Evolutionary conservation across 2,888 invertebrate species (phyloP), one percentile per base, ranked within the genome.

Genomic region (Caenorhabditis becei): DNA sequence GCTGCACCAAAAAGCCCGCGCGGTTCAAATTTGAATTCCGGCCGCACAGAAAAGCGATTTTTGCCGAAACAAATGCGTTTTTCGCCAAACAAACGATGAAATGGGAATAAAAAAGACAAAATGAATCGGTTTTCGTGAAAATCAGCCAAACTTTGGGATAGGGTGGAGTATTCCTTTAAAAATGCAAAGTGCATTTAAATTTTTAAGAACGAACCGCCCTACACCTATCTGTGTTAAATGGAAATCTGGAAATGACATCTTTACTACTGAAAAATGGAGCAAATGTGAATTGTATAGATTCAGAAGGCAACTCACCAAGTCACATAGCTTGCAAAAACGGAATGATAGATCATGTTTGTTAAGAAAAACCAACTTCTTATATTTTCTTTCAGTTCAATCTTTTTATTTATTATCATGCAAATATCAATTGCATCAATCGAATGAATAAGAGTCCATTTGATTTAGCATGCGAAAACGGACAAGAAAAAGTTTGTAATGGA

Each of bases 401-500:
- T 53, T 86, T 93, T 35, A 80, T 92, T 65, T 89, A 91, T 54
- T 91, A 92, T 79, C 91, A 92, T 78, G 92, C 92, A 0, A 91
- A 92, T 80, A 91, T 92, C 5, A 91, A 91, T 10, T 84, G 91
- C 5, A 85, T 90, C 41, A 92, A 92, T 87, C 91, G 91, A 59
- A 89, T 91, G 32, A 89, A 91, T 54, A 92, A 91, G 83, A 92
- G 92, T 1, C 91, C 93, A 0, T 90, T 93, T 16, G 93, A 93
- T 84, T 85, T 92, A 62, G 93, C 93, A 53, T 92, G 92, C 84
- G 93, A 93, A 84, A 92, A 92, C 84, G 93, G 93, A 14, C 89
- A 92, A 83, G 91, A 82, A 14, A 87, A 88, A 84, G 88, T 89
- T n/a, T 44, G 26, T 47, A 14, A 1, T 35, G 14, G 1, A 41